Conservation (phyloP, 1,140 invertebrate genomes). For the Drosophila rufa region DNA sequence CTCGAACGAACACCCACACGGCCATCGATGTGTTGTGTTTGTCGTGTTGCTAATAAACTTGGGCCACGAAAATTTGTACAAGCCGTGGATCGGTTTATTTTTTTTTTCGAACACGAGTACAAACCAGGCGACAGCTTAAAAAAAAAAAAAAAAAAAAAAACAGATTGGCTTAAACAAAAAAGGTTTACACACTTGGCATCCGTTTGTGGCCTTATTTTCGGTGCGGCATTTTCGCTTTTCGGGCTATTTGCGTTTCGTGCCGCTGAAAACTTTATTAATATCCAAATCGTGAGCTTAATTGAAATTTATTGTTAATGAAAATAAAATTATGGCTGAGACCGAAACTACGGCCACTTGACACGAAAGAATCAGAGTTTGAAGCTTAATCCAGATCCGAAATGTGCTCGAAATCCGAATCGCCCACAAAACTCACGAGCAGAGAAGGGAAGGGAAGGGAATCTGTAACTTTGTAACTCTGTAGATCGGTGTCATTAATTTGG, state of each 20-base stretch:
- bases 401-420: slow-evolving; percentile 45
- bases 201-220: slow-evolving; percentile 42
- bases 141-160: slow-evolving; percentile 3
- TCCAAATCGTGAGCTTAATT: slow-evolving; percentile 81
- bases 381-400: slow-evolving; percentile 18
- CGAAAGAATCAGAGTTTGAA: slow-evolving; percentile 61
- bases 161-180: slow-evolving; percentile 13
- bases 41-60: slow-evolving; percentile 62
- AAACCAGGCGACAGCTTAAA: slow-evolving; percentile 38
- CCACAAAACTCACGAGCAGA: slow-evolving; percentile 40
- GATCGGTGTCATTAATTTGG: slow-evolving; percentile 62
- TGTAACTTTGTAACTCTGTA: not conserved
- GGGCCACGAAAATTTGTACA: slow-evolving; percentile 37
- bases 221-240: slow-evolving; percentile 32
- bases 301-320: slow-evolving; percentile 84
- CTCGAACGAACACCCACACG: slow-evolving; percentile 59
- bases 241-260: slow-evolving; percentile 72
- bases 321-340: slow-evolving; percentile 66
- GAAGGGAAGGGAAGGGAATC: slow-evolving; percentile 11
- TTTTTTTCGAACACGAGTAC: slow-evolving; percentile 9
- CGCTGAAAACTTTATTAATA: slow-evolving; percentile 79
- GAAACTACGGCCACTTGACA: slow-evolving; percentile 66
- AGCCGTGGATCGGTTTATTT: slow-evolving; percentile 3
- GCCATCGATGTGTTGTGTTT: not conserved
- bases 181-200: slow-evolving; percentile 40